Evolutionary conservation across 2,113 vertebrate genomes (phyloP), one percentile per base, ranked within the genome.

Genomic region (Neodontobutis hainanensis): DNA sequence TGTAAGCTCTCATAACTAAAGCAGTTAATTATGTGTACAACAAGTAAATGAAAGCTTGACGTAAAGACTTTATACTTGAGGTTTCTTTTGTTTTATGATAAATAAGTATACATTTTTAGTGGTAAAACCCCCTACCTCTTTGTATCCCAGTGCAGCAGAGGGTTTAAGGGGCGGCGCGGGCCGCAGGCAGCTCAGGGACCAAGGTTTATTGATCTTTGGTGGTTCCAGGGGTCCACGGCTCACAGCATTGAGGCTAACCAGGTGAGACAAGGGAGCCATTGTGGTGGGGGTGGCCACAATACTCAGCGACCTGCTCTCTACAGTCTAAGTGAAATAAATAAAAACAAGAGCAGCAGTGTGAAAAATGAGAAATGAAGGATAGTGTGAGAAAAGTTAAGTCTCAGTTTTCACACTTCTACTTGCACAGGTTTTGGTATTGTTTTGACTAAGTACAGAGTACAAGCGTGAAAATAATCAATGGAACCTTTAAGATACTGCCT

Each of bases 111-210:
- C 3, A 34, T 2, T 48, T 49, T 51, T 32, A 11, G 32, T 50
- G 47, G 50, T 49, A 4, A 10, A 19, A 6, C 14, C 32, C 56
- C 87, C 87, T 95, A 99, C 97, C 96, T 99, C 97, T 92, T 99
- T 99, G 91, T 98, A 99, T 80, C 96, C 94, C 85, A 99, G 93
- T 0, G 97, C 97, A 11, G 96, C 96, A 0, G 96, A 99, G 0
- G 96, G 96, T 75, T 94, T 94, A 82, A 99, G 97, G 0, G 97
- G 97, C 38, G 97, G 97, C 7, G 96, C 96, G 0, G 97, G 97
- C 59, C 97, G 94, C 49, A 99, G 94, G 82, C 97, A 99, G 92
- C 97, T 99, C 82, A 99, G 87, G 65, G 95, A 97, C 97, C 97
- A 99, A 1, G 97, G 95, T 81, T 98, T 98, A 86, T 94, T 92